A percentile compares a stretch with the other conserved stretches of the same genome.
Conservation (phyloP, 2,888 invertebrate genomes). For the Xiphydria camelus region DNA sequence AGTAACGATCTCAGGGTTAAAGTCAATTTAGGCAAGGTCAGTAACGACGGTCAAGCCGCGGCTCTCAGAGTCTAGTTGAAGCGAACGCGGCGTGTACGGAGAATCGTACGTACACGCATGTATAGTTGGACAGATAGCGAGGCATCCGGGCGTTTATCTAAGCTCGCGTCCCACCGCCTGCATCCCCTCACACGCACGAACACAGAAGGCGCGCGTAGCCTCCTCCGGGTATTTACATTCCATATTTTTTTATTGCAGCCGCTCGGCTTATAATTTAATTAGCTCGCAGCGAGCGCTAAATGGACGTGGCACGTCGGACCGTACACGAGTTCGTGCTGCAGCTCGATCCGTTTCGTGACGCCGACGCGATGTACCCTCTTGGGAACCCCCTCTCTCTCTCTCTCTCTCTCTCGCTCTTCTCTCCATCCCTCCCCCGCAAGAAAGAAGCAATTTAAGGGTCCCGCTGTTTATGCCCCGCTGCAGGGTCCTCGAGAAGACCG, state of each 20-base stretch:
- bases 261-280: conserved; percentile 37
- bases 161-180: conserved; percentile 2
- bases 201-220: background rate
- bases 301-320: conserved; percentile 20
- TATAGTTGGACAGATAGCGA: conserved; percentile 13
- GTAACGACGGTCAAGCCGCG: background rate
- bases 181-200: no score
- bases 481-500: conserved; percentile 19
- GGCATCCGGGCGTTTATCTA: conserved; percentile 14
- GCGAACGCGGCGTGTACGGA: background rate
- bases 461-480: conserved; percentile 27
- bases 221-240: conserved; percentile 17
- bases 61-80: background rate
- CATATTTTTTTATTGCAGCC: conserved; percentile 21
- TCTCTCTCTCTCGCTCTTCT: no score
- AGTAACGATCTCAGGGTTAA: no score
- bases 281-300: conserved; percentile 32
- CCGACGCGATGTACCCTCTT: conserved; percentile 1
- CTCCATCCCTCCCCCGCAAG: no score
- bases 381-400: no score
- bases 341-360: background rate
- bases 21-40: background rate
- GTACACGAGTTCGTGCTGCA: conserved; percentile 1
- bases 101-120: no score
- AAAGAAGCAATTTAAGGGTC: conserved; percentile 38